Evolutionary conservation across 2,888 invertebrate species (phyloP), one percentile per base, ranked within the genome.

Genomic region (Anoncus sp.): DNA sequence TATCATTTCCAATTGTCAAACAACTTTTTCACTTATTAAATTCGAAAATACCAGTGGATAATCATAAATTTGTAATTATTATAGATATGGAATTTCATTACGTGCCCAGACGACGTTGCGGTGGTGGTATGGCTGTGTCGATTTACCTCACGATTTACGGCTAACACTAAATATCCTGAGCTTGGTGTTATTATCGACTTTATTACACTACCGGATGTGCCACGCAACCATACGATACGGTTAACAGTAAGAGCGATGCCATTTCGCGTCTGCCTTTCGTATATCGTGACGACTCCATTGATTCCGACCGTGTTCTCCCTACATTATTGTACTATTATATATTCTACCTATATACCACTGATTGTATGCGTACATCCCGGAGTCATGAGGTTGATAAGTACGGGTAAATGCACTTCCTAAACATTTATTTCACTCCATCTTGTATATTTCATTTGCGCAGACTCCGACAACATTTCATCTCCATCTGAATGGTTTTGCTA

Each of bases 131-230:
- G 74, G 83, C 86, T 85, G 85, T 86, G 87, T 86, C 88, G 88
- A 89, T 87, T 87, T 87, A 85, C 85, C 18, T 57, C 76, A 82
- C 88, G 89, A 89, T 89, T 89, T 89, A 89, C 87, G 87, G 81
- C 86, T 83, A 85, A 84, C 85, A 88, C 88, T 89, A 89, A 89
- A 89, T 89, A 89, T 89, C 86, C 86, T 67, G 83, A 83, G 82
- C 85, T 86, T 83, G 84, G 86, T 85, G 86, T 89, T 88, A 89
- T 88, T 89, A 89, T 89, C 87, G 86, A 85, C 85, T 88, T 88
- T 88, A 88, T 87, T 87, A 86, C 86, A 83, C 83, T 82, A 82
- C 84, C 84, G 85, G 87, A 85, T 85, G 85, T 79, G 76, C 82
- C 75, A 79, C 81, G 83, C 81, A 51, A 71, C 77, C 81, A 31